Evolutionary conservation across 2,113 vertebrate genomes (phyloP), one percentile per base, ranked within the genome.

Genomic region (Alouatta palliata): DNA sequence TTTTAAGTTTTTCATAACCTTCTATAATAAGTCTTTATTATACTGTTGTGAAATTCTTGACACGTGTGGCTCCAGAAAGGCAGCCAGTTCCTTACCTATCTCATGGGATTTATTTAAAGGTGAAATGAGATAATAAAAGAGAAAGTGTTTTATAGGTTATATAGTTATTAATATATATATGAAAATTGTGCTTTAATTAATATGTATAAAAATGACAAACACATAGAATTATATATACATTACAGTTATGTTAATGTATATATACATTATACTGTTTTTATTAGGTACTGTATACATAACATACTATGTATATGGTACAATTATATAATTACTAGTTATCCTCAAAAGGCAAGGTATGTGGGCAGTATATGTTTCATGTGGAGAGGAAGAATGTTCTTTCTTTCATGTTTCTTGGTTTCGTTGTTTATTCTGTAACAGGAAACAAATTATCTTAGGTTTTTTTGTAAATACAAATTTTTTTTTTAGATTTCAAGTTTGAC

Each of bases 401-500:
- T 87, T 90, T 75, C 37, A 56, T 73, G 27, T 58, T 92, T 87
- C 43, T 84, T 91, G 77, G 84, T 93, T 95, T n/a, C 94, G 23
- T 79, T 64, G 20, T 87, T 96, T 8, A 5, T 87, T 76, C 25
- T 93, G 19, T 76, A 70, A 90, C 43, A 85, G 75, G 81, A 90
- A 70, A 75, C 54, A 83, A 37, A 93, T 79, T 9, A 81, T 80
- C 61, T 77, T 56, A 54, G 8, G 70, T 91, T 97, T 96, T 37
- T 30, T 79, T 95, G 35, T 91, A 71, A 87, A 70, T 66, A 27
- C 52, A 43, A 70, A 90, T 61, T 79, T 98, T 96, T 97, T 47
- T 98, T 96, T 92, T 82, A 99, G 99, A 99, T 96, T 99, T 99
- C 99, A 99, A 99, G 98, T 99, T 99, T 2, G 99, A 99, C 21